Evolutionary conservation across 1,140 invertebrate species (phyloP).

Genomic region (Bursaphelenchus mucronatus): DNA sequence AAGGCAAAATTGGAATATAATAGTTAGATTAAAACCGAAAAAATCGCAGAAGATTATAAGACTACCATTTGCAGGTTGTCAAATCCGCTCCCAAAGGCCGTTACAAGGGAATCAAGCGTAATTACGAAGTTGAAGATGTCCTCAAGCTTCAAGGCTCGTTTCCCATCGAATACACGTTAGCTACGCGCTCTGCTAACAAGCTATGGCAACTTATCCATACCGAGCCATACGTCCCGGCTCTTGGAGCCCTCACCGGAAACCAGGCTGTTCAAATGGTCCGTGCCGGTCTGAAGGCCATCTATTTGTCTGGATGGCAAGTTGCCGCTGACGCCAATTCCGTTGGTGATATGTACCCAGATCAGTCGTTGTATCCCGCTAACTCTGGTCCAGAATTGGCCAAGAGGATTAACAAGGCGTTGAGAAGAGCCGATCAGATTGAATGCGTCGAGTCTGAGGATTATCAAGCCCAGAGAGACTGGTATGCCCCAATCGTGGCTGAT

Average conservation of each 20-base stretch:
- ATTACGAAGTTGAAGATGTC: slow-evolving; percentile 61
- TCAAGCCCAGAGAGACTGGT: slow-evolving; percentile 59
- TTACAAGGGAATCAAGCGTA: slow-evolving; percentile 58
- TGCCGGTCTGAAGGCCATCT: slow-evolving; percentile 62
- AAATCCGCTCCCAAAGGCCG: slow-evolving; percentile 60
- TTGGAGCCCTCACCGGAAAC: slow-evolving; percentile 62
- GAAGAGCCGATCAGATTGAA: slow-evolving; percentile 58
- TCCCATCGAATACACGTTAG: slow-evolving; percentile 61
- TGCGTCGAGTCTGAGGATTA: slow-evolving; percentile 55
- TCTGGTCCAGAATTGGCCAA: slow-evolving; percentile 61
- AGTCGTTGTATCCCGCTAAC: slow-evolving; percentile 62
- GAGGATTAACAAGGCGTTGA: slow-evolving; percentile 60
- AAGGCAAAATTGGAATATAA: too few species aligned
- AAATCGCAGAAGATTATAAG: too few species aligned
- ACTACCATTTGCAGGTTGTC: slow-evolving; percentile 45
- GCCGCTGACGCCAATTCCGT: slow-evolving; percentile 61
- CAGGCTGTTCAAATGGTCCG: slow-evolving; percentile 63
- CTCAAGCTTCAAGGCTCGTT: slow-evolving; percentile 61
- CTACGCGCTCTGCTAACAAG: slow-evolving; percentile 59
- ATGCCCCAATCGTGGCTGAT: slow-evolving; percentile 63
- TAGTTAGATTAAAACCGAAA: too few species aligned
- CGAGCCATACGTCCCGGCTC: slow-evolving; percentile 55
- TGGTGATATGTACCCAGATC: slow-evolving; percentile 62
- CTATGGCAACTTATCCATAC: slow-evolving; percentile 61
- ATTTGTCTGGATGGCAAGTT: slow-evolving; percentile 63